Evolutionary conservation across 2,113 vertebrate species (phyloP).

Genomic region (Ariopsis seemanni): DNA sequence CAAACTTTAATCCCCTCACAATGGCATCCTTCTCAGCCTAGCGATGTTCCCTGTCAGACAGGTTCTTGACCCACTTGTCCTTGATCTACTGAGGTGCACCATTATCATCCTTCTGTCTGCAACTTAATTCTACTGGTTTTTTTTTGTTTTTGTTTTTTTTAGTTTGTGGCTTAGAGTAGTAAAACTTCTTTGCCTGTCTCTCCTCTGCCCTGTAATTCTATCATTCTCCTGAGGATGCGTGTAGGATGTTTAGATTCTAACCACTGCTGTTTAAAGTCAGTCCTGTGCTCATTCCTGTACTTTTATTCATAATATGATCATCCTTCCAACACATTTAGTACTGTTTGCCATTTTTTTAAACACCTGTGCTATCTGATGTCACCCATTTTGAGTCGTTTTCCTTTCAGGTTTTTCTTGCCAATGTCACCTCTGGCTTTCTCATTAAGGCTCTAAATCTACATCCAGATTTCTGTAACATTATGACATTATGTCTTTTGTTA

Average conservation of each 20-base stretch:
- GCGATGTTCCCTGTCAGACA: background rate
- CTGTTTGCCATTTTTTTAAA: background rate
- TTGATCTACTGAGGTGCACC: slow-evolving; percentile 2
- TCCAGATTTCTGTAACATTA: background rate
- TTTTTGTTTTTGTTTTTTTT: background rate
- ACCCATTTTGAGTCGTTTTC: background rate
- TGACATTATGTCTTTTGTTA: background rate
- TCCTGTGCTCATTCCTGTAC: background rate
- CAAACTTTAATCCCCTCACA: slow-evolving; percentile 21
- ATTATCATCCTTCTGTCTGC: background rate
- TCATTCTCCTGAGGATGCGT: background rate
- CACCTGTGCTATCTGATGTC: background rate
- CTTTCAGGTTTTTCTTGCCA: background rate
- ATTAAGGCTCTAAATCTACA: background rate
- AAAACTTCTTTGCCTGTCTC: background rate
- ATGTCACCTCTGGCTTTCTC: background rate
- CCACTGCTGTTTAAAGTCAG: no score
- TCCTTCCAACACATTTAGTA: background rate
- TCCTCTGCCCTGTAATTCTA: background rate
- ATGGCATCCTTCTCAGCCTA: slow-evolving; percentile 10
- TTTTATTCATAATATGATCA: background rate
- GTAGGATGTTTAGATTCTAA: background rate
- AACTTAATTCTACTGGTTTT: background rate
- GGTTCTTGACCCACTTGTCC: slow-evolving; percentile 6
- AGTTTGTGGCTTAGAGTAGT: no score